Conservation (phyloP, 1,140 invertebrate genomes). For the Metopolophium dirhodum region DNA sequence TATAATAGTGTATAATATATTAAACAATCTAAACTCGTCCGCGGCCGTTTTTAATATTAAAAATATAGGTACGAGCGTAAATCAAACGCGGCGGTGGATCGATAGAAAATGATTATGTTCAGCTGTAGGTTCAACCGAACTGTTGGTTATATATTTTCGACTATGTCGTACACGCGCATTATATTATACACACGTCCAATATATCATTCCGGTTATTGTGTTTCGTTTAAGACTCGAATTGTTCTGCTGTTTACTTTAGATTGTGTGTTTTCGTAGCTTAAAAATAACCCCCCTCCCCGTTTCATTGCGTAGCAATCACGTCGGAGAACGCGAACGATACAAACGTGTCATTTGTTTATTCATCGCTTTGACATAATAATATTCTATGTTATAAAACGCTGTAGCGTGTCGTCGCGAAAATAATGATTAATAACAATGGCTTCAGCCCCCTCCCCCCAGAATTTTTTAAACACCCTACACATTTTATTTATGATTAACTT, state of each 20-base stretch:
- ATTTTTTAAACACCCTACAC: too few relatives aligned
- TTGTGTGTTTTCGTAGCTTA: neutral
- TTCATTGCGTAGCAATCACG: neutral
- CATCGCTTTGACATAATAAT: neutral
- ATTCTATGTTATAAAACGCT: neutral
- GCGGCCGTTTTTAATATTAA: neutral
- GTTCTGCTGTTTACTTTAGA: neutral
- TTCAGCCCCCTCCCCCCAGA: too few relatives aligned
- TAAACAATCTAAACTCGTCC: neutral
- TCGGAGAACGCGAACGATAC: neutral
- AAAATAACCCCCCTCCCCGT: neutral
- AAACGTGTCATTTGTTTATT: neutral
- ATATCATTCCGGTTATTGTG: neutral
- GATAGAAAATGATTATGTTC: neutral
- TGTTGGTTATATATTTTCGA: neutral
- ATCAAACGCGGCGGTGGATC: neutral
- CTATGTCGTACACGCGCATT: neutral
- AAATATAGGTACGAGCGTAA: neutral
- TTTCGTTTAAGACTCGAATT: slow-evolving; percentile 6
- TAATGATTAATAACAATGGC: neutral
- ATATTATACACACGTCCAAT: neutral
- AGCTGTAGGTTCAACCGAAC: neutral
- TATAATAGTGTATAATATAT: neutral
- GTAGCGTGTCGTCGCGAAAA: neutral
- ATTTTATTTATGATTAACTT: too few relatives aligned